phyloP scores from a whole-genome alignment of 2,888 invertebrate genomes.

The Emesis castigata region DNA sequence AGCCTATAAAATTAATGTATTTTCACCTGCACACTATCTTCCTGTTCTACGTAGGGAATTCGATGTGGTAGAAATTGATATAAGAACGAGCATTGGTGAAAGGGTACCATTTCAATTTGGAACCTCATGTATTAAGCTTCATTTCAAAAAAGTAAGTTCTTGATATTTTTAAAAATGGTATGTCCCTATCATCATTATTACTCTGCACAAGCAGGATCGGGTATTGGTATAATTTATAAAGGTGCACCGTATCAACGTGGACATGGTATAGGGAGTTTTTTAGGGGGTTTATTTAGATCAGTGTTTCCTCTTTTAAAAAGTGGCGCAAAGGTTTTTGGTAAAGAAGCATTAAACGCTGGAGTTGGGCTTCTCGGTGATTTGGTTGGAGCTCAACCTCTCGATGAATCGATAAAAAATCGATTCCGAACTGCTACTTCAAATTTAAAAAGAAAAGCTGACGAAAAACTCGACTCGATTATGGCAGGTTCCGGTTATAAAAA shows the following conservation, averaged over 20 bases:
- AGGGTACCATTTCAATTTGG: conserved; percentile 69
- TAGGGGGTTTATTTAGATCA: not conserved
- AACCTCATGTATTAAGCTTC: conserved; percentile 66
- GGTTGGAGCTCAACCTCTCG: not conserved
- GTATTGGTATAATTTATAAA: not conserved
- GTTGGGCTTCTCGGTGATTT: not conserved
- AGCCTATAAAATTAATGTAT: conserved; percentile 64
- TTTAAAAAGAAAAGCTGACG: conserved; percentile 63
- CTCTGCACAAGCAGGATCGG: conserved; percentile 49
- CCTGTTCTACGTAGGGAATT: conserved; percentile 69
- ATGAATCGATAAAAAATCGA: not conserved
- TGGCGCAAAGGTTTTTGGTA: not conserved
- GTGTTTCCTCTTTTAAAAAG: not conserved
- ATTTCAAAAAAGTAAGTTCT: conserved; percentile 61
- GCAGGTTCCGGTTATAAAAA: conserved; percentile 61
- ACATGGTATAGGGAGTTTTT: not conserved
- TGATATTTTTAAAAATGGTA: conserved; percentile 21
- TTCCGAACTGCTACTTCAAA: conserved; percentile 43
- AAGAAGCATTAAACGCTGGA: not conserved
- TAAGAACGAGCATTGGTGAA: conserved; percentile 68
- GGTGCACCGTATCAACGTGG: not conserved
- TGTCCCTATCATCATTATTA: conserved; percentile 67
- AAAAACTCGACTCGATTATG: conserved; percentile 60
- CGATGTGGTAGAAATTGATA: conserved; percentile 70
- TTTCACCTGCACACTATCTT: conserved; percentile 65